Evolutionary conservation across 2,888 invertebrate genomes (phyloP), one percentile per base, ranked within the genome.

Genomic region (Leucozona laternaria): DNA sequence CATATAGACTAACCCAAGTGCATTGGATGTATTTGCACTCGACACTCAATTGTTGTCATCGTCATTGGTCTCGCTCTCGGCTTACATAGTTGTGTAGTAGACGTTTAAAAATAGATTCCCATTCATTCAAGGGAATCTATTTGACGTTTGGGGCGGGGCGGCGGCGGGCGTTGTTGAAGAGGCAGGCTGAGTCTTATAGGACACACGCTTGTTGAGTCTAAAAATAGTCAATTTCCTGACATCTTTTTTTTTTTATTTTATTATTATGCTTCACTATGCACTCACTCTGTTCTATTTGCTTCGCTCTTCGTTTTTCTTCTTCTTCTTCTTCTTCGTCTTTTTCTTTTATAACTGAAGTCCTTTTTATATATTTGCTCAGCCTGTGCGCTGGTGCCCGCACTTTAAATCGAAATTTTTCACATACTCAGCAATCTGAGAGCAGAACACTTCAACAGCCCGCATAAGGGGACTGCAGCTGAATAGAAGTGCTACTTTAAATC

Each of bases 151-250:
- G 15, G 66, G 37, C 28, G 0, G 53, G 40, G 13, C n/a, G n/a
- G n/a, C n/a, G n/a, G n/a, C n/a, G 71, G 53, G 40, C 6, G 48
- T 13, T 20, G 11, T 4, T 11, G 50, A 8, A 17, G 5, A 31
- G 15, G 37, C 40, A 8, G 31, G 22, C 17, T 15, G n/a, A 25
- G 43, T 60, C 77, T 60, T 31, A 58, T 68, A 15, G 45, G 31
- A 66, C 40, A 50, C 50, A 45, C 31, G 28, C 68, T 68, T 62
- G 43, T 68, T 75, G 37, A 62, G 4, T 73, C 83, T 83, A 79
- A 79, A 75, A 83, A 83, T 83, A 83, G 70, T 31, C 68, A 68
- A 45, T 70, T 75, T 79, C 45, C 53, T 83, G 79, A 78, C 82
- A 79, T 82, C 66, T 8, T 40, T 25, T 48, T 31, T 20, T 37